Evolutionary conservation across 2,888 invertebrate genomes (phyloP).

Genomic region (Cecidostiba fungosa): DNA sequence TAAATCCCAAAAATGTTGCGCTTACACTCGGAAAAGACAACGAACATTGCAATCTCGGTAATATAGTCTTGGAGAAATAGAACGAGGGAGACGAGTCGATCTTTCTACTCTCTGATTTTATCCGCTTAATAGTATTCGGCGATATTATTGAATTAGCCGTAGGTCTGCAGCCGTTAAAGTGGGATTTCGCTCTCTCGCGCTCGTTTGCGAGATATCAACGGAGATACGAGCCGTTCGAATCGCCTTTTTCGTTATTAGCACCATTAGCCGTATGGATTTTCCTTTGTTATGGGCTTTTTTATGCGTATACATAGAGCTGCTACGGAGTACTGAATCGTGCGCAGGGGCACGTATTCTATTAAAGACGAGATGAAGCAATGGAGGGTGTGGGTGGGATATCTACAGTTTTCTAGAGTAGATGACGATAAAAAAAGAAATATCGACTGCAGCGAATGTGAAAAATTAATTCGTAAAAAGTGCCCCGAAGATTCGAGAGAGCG

Average conservation of each 20-base stretch:
- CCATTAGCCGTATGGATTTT: conserved; percentile 59
- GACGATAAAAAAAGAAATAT: background rate
- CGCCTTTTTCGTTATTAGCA: conserved; percentile 50
- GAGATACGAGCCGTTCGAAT: conserved; percentile 12
- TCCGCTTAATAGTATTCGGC: conserved; percentile 75
- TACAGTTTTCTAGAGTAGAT: too few relatives aligned
- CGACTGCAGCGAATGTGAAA: background rate
- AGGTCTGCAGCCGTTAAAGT: conserved; percentile 61
- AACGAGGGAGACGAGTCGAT: conserved; percentile 1
- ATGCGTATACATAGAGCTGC: background rate
- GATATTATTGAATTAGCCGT: conserved; percentile 75
- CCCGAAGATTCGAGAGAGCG: conserved; percentile 38
- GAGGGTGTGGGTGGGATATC: background rate
- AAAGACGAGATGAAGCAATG: background rate
- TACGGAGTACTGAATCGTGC: background rate
- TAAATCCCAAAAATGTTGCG: conserved; percentile 38
- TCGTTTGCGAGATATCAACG: background rate
- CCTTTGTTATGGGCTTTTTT: conserved; percentile 42
- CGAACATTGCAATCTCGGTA: background rate
- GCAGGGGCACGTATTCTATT: background rate
- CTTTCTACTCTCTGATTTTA: conserved; percentile 67
- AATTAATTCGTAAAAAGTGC: conserved; percentile 12
- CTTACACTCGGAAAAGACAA: background rate
- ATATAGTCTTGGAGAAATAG: conserved; percentile 11
- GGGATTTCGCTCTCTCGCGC: conserved; percentile 66